Percentiles rank a stretch among this genome's conserved stretches.
Evolutionary conservation across 1,140 invertebrate genomes (phyloP).

Genomic region (Amphibalanus amphitrite): DNA sequence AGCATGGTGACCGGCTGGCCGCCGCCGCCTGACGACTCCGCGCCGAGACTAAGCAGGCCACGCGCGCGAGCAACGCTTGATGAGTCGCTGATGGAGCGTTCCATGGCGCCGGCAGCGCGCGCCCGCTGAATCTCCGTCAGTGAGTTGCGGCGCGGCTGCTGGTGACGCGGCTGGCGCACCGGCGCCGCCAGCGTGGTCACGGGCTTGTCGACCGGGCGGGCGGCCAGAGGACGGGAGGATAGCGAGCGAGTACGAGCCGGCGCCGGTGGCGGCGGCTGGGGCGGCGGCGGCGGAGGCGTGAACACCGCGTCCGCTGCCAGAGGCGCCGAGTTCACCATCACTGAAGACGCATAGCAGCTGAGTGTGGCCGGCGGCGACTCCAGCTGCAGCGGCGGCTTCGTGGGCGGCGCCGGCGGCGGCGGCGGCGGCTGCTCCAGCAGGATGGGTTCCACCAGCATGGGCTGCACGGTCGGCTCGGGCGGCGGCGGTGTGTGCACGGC

Average conservation of each 20-base stretch:
- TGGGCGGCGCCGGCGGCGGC: conserved; percentile 17
- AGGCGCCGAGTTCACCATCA: neutral
- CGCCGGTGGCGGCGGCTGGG: too few species aligned
- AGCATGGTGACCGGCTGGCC: neutral
- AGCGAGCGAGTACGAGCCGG: neutral
- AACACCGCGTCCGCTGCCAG: neutral
- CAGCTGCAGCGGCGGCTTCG: conserved; percentile 15
- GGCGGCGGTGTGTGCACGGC: conserved; percentile 11
- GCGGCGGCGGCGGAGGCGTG: too few species aligned
- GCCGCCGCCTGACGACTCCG: neutral
- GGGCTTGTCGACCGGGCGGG: too few species aligned
- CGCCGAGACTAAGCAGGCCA: neutral
- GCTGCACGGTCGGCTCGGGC: conserved; percentile 10
- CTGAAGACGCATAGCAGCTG: neutral
- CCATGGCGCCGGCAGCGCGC: conserved; percentile 13
- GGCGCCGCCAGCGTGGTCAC: neutral
- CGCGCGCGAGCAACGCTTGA: neutral
- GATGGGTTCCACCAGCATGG: conserved; percentile 1
- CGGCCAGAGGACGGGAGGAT: neutral
- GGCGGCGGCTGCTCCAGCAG: conserved; percentile 17
- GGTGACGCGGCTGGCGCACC: conserved; percentile 6
- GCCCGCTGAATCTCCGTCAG: conserved; percentile 15
- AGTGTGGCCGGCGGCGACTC: conserved; percentile 5
- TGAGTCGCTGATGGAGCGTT: conserved; percentile 1
- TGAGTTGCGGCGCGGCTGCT: conserved; percentile 1